These are phyloP conservation scores for Aldrovandia affinis DNA, from an alignment of 2,797 vertebrate genomes.

Conservation along the genomic window DNA sequence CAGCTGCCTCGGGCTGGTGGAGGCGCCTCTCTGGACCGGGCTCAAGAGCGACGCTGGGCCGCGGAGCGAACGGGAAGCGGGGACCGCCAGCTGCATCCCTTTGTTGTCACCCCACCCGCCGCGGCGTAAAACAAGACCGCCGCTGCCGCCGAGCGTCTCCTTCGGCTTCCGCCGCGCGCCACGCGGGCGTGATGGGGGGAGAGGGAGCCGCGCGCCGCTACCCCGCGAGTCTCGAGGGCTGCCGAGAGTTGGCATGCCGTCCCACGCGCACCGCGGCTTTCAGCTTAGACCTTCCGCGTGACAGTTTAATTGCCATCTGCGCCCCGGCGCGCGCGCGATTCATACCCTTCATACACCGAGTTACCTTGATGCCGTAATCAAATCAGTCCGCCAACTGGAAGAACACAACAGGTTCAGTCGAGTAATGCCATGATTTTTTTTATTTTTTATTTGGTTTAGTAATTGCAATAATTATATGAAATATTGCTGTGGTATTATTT, in stretches of 20 bases:
- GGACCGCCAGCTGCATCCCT: slow-evolving; percentile 22
- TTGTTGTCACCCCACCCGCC: not conserved
- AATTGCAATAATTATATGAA: too few relatives aligned
- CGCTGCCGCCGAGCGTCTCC: not conserved
- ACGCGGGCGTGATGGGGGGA: not conserved
- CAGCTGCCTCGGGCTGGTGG: slow-evolving; percentile 38
- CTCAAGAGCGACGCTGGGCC: slow-evolving; percentile 34
- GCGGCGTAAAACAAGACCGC: not conserved
- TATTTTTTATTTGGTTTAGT: too few relatives aligned
- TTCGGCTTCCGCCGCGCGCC: not conserved
- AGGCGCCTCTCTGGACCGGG: slow-evolving; percentile 34
- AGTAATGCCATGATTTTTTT: not conserved
- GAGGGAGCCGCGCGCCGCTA: not conserved
- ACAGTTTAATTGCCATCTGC: not conserved
- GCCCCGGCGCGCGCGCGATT: too few relatives aligned
- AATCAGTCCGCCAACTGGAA: too few relatives aligned
- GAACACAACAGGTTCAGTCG: too few relatives aligned
- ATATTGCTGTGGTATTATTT: too few relatives aligned
- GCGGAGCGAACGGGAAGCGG: slow-evolving; percentile 27
- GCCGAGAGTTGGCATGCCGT: not conserved
- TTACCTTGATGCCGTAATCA: too few relatives aligned
- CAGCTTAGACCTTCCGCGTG: not conserved
- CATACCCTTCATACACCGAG: too few relatives aligned
- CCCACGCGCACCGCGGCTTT: not conserved
- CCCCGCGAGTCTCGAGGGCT: not conserved